phyloP scores from a whole-genome alignment of 2,797 vertebrate genomes.

The Chanos chanos region DNA sequence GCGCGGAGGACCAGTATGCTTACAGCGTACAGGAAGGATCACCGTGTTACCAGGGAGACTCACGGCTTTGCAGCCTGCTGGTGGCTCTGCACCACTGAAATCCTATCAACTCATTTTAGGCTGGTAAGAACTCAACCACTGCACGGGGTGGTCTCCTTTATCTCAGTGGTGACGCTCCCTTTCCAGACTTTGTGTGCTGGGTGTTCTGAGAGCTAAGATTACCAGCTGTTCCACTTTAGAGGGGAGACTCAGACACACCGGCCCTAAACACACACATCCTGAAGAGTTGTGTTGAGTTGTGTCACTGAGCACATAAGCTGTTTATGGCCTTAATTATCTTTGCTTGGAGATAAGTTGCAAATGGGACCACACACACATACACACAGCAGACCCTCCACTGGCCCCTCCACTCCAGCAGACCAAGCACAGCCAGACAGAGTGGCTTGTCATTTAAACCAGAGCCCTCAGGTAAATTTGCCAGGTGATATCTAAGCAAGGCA shows the following conservation, averaged over 20 bases:
- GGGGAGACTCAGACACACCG: not conserved
- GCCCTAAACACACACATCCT: constrained; percentile 19
- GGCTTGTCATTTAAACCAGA: too few species aligned
- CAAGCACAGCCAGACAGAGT: too few species aligned
- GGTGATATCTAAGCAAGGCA: too few species aligned
- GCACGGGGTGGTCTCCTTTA: not conserved
- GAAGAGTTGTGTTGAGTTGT: not conserved
- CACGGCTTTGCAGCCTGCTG: not conserved
- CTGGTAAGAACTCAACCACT: not conserved
- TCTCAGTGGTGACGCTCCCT: too few species aligned
- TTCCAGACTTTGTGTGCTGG: too few species aligned
- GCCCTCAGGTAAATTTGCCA: too few species aligned
- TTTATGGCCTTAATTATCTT: constrained; percentile 11
- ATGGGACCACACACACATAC: not conserved
- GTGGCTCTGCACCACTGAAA: not conserved
- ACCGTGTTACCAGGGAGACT: constrained; percentile 1
- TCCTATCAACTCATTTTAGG: constrained; percentile 20
- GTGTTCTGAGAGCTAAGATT: not conserved
- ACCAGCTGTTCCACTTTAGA: not conserved
- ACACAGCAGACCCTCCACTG: not conserved
- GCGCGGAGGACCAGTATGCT: not conserved
- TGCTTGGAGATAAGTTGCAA: not conserved
- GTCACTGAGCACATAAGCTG: constrained; percentile 25
- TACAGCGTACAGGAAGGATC: not conserved
- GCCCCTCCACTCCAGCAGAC: not conserved